Conservation (phyloP, 2,113 vertebrate genomes). For the Trogon surrucura region DNA sequence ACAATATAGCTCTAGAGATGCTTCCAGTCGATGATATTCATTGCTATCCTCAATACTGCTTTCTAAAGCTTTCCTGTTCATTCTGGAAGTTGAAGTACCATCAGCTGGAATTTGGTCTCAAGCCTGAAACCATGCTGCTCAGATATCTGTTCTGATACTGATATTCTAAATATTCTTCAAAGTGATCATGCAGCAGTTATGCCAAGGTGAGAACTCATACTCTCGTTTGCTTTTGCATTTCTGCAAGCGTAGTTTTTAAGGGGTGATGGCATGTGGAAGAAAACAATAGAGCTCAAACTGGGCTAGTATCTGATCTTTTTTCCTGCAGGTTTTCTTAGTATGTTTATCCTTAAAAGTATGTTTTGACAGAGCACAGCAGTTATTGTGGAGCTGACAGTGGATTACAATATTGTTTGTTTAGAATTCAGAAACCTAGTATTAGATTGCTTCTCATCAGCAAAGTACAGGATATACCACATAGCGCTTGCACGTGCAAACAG, state of each 20-base stretch:
- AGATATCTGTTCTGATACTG: not conserved
- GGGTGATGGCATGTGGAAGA: not conserved
- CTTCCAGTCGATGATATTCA: not conserved
- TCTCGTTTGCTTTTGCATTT: not conserved
- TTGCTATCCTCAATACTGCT: not conserved
- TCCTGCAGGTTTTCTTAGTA: not conserved
- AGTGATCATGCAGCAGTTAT: not conserved
- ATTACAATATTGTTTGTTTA: slow-evolving; percentile 53
- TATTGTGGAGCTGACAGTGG: slow-evolving; percentile 5
- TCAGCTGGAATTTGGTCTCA: not conserved
- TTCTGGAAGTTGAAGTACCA: not conserved
- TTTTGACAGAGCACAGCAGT: slow-evolving; percentile 19
- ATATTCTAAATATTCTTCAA: not conserved
- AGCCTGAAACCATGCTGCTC: not conserved
- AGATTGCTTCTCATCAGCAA: slow-evolving; percentile 59
- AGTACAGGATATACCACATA: slow-evolving; percentile 6
- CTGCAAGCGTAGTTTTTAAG: not conserved
- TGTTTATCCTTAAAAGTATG: slow-evolving; percentile 2
- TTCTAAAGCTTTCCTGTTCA: not conserved
- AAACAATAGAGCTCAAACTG: not conserved
- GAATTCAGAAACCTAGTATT: slow-evolving; percentile 16
- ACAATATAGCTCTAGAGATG: not conserved
- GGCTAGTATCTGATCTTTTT: not conserved
- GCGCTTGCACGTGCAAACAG: slow-evolving; percentile 15
- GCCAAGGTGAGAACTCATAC: not conserved